Evolutionary conservation across 2,888 invertebrate genomes (phyloP), one percentile per base, ranked within the genome.

Genomic region (Rhagium mordax): DNA sequence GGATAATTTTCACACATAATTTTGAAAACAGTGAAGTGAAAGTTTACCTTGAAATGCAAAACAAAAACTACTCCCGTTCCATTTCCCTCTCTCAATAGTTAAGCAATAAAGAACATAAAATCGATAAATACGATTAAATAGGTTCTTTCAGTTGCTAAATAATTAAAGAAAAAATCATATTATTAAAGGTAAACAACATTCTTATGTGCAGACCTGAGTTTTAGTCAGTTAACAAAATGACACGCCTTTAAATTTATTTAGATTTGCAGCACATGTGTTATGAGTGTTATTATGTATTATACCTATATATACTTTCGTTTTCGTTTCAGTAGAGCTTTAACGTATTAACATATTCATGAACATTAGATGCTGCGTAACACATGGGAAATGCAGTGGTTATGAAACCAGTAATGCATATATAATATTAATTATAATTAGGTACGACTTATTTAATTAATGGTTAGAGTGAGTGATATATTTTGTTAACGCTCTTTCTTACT

Each of bases 101-200:
- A 33, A 33, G 33, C 27, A 53, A 53, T 20, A 53, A 49, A 18
- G n/a, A 21, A 53, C 16, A 18, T 18, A 15, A 59, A 59, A 29
- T 59, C 29, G n/a, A 15, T 33, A 41, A 41, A 15, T 41, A n/a
- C n/a, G 13, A 41, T 41, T 41, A 53, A 20, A 13, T 53, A 53
- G 16, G 29, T 10, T 51, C 16, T 24, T 65, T 65, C 20, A 51
- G 48, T 64, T 64, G 49, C 21, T 24, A 24, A 27, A 21, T 64
- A 51, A 53, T 55, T 53, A 1, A 59, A 29, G 18, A 53, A 53
- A 65, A 65, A 65, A 53, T 65, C 51, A 13, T 41, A 51, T 65
- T 59, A 70, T 71, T 71, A 75, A 72, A 70, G 72, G 75, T 72
- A 75, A 75, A 72, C 72, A 70, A 59, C 75, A 70, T 72, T 72